phyloP scores from a whole-genome alignment of 2,797 vertebrate genomes.

The Pelobates cultripes region DNA sequence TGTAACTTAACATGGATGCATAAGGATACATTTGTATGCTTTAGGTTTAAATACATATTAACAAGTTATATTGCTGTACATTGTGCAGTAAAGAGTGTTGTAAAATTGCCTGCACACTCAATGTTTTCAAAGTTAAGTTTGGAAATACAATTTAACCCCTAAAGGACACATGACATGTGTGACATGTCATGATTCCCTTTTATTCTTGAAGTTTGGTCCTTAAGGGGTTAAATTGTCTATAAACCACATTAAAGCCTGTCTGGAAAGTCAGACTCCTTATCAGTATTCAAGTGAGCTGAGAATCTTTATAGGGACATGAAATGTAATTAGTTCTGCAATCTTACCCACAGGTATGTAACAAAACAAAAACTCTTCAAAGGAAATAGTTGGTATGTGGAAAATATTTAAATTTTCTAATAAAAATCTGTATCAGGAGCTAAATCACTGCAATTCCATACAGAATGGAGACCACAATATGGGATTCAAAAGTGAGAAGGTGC shows the following conservation, averaged over 20 bases:
- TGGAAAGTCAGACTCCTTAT: conserved; percentile 27
- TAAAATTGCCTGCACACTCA: conserved; percentile 16
- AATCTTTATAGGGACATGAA: conserved; percentile 41
- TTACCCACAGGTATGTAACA: conserved; percentile 46
- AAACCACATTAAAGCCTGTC: conserved; percentile 19
- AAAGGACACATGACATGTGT: no score
- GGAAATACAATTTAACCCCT: conserved; percentile 42
- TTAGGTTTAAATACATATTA: conserved; percentile 20
- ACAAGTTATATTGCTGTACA: conserved; percentile 1
- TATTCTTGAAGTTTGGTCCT: no score
- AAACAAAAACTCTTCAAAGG: conserved; percentile 35
- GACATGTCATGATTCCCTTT: no score
- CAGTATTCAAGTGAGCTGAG: conserved; percentile 39
- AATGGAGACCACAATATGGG: no score
- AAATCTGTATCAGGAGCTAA: neutral
- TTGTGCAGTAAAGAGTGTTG: conserved; percentile 1
- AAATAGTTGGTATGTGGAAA: neutral
- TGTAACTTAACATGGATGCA: conserved; percentile 22
- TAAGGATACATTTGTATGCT: conserved; percentile 19
- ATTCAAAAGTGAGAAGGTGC: no score
- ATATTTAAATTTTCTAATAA: neutral
- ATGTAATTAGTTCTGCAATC: conserved; percentile 51
- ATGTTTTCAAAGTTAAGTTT: conserved; percentile 38
- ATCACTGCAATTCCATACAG: no score
- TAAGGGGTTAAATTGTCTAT: conserved; percentile 27